Conservation (phyloP, 2,797 vertebrate species). For the Parauchenoglanis punctatus region DNA sequence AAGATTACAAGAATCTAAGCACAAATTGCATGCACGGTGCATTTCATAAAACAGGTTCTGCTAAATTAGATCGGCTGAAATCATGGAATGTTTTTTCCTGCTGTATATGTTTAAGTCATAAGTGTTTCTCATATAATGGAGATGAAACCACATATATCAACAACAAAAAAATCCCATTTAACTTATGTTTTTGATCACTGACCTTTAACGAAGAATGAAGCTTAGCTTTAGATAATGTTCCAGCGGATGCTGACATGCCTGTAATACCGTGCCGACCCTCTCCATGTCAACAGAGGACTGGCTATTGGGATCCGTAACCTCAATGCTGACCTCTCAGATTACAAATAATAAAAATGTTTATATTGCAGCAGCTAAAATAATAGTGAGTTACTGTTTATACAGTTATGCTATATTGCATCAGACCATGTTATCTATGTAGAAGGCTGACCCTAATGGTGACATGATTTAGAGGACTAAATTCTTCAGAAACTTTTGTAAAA, state of each 20-base stretch:
- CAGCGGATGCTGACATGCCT: conserved; percentile 60
- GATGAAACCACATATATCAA: conserved; percentile 20
- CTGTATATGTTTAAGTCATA: not conserved
- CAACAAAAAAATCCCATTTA: not conserved
- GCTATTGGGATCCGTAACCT: conserved; percentile 51
- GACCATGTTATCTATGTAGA: conserved; percentile 12
- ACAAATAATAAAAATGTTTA: not conserved
- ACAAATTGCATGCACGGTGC: not conserved
- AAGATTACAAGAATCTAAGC: not conserved
- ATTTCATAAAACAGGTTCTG: not conserved
- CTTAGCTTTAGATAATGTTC: conserved; percentile 21
- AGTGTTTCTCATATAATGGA: not conserved
- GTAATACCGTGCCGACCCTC: conserved; percentile 57
- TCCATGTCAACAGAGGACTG: conserved; percentile 66
- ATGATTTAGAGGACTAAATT: not conserved
- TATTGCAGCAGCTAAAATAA: not conserved
- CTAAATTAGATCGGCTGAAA: not conserved
- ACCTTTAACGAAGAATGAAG: conserved; percentile 47
- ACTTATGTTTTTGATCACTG: not conserved
- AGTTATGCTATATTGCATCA: not conserved
- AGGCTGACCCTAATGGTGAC: not conserved
- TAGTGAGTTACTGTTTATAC: conserved; percentile 33
- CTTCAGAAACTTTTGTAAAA: not conserved
- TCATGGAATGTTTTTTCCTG: not conserved
- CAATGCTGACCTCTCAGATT: conserved; percentile 29